Conservation (phyloP, 1,140 invertebrate genomes). For the Cherax destructor region DNA sequence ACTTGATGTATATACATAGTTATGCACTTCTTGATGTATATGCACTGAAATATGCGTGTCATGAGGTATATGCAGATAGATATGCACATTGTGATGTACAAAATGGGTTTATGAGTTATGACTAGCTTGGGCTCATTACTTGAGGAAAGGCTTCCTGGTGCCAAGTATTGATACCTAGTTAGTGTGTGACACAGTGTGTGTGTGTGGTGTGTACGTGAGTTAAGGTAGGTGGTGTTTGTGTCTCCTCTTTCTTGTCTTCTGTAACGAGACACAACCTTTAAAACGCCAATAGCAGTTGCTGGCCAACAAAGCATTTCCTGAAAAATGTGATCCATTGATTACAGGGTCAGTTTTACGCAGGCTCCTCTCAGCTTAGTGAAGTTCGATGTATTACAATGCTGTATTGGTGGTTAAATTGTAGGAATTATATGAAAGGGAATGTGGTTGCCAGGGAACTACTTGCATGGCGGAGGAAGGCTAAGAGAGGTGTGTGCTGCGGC, state of each 20-base stretch:
- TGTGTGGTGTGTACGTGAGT: not conserved
- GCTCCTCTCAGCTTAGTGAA: too few species aligned
- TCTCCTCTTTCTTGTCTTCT: not conserved
- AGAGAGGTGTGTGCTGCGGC: not conserved
- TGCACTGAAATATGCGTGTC: too few species aligned
- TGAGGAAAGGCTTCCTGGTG: too few species aligned
- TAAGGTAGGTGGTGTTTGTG: not conserved
- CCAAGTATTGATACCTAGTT: not conserved
- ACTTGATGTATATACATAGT: too few species aligned
- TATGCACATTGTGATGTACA: too few species aligned
- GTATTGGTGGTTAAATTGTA: not conserved
- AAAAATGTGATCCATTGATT: not conserved
- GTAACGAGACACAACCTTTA: not conserved
- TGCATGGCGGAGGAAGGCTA: not conserved
- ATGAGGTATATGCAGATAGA: too few species aligned
- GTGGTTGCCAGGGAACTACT: not conserved
- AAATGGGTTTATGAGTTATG: too few species aligned
- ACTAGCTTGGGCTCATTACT: too few species aligned
- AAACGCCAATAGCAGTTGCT: constrained; percentile 5
- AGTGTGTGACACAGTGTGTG: not conserved
- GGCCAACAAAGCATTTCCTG: not conserved
- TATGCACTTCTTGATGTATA: too few species aligned
- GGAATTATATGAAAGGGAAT: not conserved
- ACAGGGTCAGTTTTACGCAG: too few species aligned
- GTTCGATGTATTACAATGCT: not conserved